Conservation (phyloP, 2,113 vertebrate genomes). For the Microtus richardsoni region DNA sequence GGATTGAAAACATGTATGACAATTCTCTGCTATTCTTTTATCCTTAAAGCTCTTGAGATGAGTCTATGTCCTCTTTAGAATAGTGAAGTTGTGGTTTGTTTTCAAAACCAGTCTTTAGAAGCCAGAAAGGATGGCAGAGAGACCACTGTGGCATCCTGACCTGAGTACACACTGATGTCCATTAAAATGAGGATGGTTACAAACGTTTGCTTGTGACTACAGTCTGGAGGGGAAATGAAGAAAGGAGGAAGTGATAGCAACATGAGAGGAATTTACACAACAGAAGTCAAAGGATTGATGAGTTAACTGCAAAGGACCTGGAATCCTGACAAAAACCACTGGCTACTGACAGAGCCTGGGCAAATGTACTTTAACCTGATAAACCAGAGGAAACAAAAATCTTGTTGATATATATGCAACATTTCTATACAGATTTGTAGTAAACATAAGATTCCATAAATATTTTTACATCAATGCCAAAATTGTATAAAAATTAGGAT, state of each 20-base stretch:
- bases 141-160: background rate
- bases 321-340: background rate
- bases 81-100: background rate
- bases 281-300: background rate
- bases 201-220: background rate
- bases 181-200: background rate
- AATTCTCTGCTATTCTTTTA: background rate
- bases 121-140: background rate
- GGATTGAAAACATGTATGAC: background rate
- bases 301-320: background rate
- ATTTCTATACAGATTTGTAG: background rate
- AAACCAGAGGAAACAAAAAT: background rate
- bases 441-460: background rate
- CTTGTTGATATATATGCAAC: background rate
- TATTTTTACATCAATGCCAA: background rate
- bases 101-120: background rate
- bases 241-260: background rate
- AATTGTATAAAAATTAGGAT: background rate
- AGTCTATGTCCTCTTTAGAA: background rate
- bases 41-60: background rate
- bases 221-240: background rate
- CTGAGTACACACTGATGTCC: background rate
- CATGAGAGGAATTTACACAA: background rate
- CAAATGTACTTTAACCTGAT: background rate
- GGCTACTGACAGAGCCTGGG: background rate